Evolutionary conservation across 2,113 vertebrate genomes (phyloP), one percentile per base, ranked within the genome.

Genomic region (Empidonax alnorum): DNA sequence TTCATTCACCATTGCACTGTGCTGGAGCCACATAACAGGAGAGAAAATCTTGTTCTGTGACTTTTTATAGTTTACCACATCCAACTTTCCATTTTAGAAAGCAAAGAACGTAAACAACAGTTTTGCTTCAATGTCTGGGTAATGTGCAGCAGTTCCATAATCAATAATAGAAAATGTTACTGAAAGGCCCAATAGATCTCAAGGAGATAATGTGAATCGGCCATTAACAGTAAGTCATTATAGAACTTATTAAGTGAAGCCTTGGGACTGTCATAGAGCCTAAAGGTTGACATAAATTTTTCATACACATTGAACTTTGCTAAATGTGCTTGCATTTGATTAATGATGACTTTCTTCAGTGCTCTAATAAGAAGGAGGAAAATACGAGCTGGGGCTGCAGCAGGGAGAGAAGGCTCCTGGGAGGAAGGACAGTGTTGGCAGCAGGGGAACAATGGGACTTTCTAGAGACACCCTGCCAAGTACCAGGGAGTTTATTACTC

Each of bases 221-320:
- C 90, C 80, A 89, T 97, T 95, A 93, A 73, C 72, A 86, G 75
- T 80, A 95, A 92, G 90, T 89, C 90, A 96, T 96, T 96, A 94
- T 78, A 89, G 91, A 95, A 86, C 93, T 93, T 94, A 97, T 93
- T 97, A 96, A 97, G 90, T 93, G 94, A 93, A 90, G 86, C 93
- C 94, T 95, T 91, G 84, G 84, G 92, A 93, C 82, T 93, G 84
- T 95, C 95, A 90, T 41, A 91, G 80, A 95, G 87, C 91, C 92
- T 94, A 96, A 96, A 96, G 94, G 92, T 95, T 94, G 94, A 84
- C 87, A 95, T 97, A 96, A 97, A 97, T 97, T 96, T 97, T 96
- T 96, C 76, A 96, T 96, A 90, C 77, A 84, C 85, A 35, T 87
- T 96, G 89, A 97, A 95, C 92, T 97, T 95, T 96, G 87, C 87